A percentile compares a stretch with the other conserved stretches of the same genome.
Conservation (phyloP, 2,113 vertebrate species). For the Tricholaema leucomelas region DNA sequence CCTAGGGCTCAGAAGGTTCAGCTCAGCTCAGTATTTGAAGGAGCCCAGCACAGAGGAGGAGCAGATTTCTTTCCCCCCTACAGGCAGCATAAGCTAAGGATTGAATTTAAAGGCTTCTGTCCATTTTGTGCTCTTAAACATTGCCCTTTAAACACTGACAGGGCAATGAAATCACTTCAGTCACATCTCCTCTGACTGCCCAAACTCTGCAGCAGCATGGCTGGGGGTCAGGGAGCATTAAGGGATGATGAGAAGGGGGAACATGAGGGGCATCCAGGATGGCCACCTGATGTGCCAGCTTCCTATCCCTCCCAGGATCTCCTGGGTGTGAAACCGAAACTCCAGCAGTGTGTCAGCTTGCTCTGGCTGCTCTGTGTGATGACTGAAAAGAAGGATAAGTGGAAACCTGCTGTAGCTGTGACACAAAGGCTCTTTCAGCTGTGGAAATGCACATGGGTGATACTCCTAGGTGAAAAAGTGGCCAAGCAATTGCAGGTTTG, state of each 20-base stretch:
- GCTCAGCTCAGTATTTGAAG: not conserved
- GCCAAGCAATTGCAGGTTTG: not conserved
- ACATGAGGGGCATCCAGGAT: accelerated
- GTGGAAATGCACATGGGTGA: accelerated
- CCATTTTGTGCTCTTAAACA: accelerated
- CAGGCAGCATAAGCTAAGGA: not conserved
- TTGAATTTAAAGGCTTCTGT: not conserved
- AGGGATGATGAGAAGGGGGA: not conserved
- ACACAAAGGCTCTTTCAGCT: accelerated
- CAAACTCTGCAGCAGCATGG: not conserved
- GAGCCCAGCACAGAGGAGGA: accelerated
- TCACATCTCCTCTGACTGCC: not conserved
- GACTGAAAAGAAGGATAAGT: accelerated
- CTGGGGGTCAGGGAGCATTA: accelerated
- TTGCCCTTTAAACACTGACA: not conserved
- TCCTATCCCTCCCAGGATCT: not conserved
- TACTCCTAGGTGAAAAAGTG: not conserved
- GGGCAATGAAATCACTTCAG: not conserved
- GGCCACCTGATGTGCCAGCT: not conserved
- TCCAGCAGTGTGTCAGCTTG: not conserved
- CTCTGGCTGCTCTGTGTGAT: accelerated
- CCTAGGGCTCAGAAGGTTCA: not conserved
- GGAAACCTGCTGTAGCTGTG: not conserved
- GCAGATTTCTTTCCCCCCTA: not conserved
- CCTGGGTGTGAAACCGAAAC: not conserved